A percentile compares a stretch with the other conserved stretches of the same genome.
Evolutionary conservation across 2,888 invertebrate genomes (phyloP).

Genomic region (Noctua pronuba): DNA sequence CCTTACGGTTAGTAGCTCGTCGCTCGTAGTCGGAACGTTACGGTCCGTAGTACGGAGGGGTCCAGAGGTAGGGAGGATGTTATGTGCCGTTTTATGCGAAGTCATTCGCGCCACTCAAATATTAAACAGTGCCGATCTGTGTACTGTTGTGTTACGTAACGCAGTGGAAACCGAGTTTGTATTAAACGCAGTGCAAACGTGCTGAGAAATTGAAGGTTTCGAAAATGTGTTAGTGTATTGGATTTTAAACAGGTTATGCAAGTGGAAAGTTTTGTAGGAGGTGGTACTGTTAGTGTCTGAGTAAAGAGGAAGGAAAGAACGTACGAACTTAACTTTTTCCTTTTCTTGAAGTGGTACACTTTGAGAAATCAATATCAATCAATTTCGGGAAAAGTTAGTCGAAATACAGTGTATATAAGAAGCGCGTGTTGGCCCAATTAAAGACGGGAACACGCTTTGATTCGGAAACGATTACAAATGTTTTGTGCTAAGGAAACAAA

Average conservation of each 20-base stretch:
- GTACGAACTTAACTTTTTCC: background rate
- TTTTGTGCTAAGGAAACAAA: background rate
- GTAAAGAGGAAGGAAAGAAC: background rate
- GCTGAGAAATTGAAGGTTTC: conserved; percentile 17
- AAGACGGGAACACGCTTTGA: background rate
- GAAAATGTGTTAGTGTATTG: conserved; percentile 8
- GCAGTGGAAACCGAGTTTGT: conserved; percentile 21
- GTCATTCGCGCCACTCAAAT: conserved; percentile 66
- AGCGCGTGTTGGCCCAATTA: background rate
- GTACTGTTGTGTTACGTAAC: conserved; percentile 48
- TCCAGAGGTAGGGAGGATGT: conserved; percentile 46
- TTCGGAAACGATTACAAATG: background rate
- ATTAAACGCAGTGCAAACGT: conserved; percentile 29
- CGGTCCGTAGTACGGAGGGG: conserved; percentile 5
- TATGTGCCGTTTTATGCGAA: conserved; percentile 63
- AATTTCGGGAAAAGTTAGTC: background rate
- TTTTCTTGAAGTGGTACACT: background rate
- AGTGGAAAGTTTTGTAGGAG: background rate
- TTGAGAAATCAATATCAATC: background rate
- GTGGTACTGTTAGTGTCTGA: background rate
- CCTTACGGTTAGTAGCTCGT: background rate
- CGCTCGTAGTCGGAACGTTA: conserved; percentile 22
- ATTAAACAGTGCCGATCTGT: conserved; percentile 63
- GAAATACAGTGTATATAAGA: conserved; percentile 1
- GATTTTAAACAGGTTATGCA: conserved; percentile 8